Base-by-base conservation (phyloP, 64 coral and sea anemone genomes). In the Dendronephthya gigantea region DNA sequence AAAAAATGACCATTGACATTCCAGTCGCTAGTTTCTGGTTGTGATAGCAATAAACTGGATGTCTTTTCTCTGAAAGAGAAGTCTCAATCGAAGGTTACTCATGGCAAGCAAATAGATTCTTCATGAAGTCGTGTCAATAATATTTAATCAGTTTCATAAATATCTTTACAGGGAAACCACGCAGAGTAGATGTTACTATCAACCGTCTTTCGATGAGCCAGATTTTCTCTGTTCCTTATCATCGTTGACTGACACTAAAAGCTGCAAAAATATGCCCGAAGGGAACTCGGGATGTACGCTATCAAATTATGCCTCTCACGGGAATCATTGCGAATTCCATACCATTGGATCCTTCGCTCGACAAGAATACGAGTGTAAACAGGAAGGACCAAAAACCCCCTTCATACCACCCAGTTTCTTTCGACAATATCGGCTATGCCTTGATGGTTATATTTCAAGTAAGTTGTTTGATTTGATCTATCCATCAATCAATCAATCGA, bases 401-500 rank as follows among this genome's bases (percentile, higher is more conserved):
- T 93, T 70, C 86, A 93, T 65, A 45, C 79, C 17, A 84, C 92
- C 3, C n/a, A n/a, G 87, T 90, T 47, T 98, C 95, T 27, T 98
- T 98, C 74, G 95, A 98, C 66, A 98, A 98, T 29, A 98, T 98
- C 49, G 92, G 83, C n/a, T 93, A 91, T 88, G 90, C 95, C 16
- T 98, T 92, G 92, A 98, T 98, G n/a, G 95, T 88, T 0, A 98
- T 98, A 85, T 98, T 98, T 92, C 95, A 98, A 92, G 95, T 93
- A 48, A 91, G 30, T n/a, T 79, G 5, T 35, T 29, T 79, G 14
- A 15, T 1, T 13, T 2, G 34, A 2, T 79, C 6, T 7, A 66
- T 17, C 3, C 6, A 66, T 66, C 58, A 5, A 3, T n/a, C n/a
- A n/a, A n/a, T n/a, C n/a, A n/a, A n/a, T n/a, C n/a, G n/a, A n/a